These are phyloP conservation scores for Zele albiditarsus DNA, from an alignment of 2,888 invertebrate species.

Conservation along the genomic window DNA sequence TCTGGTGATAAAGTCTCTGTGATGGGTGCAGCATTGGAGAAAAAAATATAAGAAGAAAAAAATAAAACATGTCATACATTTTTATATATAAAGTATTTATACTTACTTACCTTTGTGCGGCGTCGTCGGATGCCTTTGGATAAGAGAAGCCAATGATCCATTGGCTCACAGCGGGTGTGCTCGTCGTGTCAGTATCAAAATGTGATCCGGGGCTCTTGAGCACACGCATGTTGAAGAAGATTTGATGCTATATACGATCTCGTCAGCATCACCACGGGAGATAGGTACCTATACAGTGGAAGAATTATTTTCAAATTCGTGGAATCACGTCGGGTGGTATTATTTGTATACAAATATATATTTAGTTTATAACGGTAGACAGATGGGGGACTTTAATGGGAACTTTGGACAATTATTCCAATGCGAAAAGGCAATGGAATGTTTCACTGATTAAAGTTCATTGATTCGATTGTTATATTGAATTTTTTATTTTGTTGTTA, in stretches of 20 bases:
- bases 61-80: neutral
- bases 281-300: conserved; percentile 29
- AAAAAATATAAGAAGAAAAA: neutral
- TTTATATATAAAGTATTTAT: conserved; percentile 3
- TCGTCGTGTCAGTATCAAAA: conserved; percentile 44
- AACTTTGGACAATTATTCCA: too few species aligned
- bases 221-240: conserved; percentile 39
- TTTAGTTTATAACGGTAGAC: conserved; percentile 8
- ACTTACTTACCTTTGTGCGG: conserved; percentile 24
- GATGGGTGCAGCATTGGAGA: conserved; percentile 42
- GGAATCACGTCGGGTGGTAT: conserved; percentile 50
- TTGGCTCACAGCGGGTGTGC: conserved; percentile 38
- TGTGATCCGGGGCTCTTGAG: conserved; percentile 38
- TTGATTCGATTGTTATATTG: too few species aligned
- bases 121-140: conserved; percentile 2
- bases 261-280: conserved; percentile 45
- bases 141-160: conserved; percentile 26
- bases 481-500: too few species aligned
- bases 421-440: too few species aligned
- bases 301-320: conserved; percentile 50
- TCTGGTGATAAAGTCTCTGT: conserved; percentile 44
- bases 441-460: too few species aligned
- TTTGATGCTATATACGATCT: conserved; percentile 33
- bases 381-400: conserved; percentile 28
- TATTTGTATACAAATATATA: conserved; percentile 11